Evolutionary conservation across 2,888 invertebrate genomes (phyloP).

Genomic region (Liopterus haemorrhoidalis): DNA sequence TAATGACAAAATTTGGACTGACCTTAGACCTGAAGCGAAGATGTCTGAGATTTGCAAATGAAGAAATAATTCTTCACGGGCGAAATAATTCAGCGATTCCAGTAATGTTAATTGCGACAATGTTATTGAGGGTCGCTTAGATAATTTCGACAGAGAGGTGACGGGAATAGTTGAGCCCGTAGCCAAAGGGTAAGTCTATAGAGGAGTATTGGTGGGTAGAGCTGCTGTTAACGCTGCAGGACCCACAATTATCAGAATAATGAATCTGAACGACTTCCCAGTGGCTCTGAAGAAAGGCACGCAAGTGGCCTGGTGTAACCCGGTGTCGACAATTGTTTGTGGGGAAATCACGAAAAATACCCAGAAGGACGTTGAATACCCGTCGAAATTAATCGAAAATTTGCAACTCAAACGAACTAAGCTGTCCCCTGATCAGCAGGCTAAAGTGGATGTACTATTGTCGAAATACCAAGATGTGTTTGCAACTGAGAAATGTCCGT

Average conservation of each 20-base stretch:
- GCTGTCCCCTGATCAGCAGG: not conserved
- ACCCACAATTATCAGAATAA: not conserved
- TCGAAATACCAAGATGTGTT: not conserved
- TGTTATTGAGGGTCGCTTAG: not conserved
- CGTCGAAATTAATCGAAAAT: too few species aligned
- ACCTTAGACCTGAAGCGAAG: not conserved
- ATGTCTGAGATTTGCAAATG: too few species aligned
- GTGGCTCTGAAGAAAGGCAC: slow-evolving; percentile 1
- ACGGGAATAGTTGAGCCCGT: not conserved
- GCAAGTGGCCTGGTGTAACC: not conserved
- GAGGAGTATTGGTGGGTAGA: too few species aligned
- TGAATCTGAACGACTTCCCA: not conserved
- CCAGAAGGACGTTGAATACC: not conserved
- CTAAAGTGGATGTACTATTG: not conserved
- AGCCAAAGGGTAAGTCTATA: not conserved
- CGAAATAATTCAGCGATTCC: too few species aligned
- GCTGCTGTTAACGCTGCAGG: too few species aligned
- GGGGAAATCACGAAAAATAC: not conserved
- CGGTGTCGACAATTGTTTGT: not conserved
- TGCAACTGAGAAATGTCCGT: not conserved
- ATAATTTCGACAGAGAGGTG: not conserved
- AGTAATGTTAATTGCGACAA: too few species aligned
- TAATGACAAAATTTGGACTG: not conserved
- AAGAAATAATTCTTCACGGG: too few species aligned
- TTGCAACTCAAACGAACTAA: too few species aligned